Conservation (phyloP, 2,888 invertebrate genomes). For the Mesoligia furuncula region DNA sequence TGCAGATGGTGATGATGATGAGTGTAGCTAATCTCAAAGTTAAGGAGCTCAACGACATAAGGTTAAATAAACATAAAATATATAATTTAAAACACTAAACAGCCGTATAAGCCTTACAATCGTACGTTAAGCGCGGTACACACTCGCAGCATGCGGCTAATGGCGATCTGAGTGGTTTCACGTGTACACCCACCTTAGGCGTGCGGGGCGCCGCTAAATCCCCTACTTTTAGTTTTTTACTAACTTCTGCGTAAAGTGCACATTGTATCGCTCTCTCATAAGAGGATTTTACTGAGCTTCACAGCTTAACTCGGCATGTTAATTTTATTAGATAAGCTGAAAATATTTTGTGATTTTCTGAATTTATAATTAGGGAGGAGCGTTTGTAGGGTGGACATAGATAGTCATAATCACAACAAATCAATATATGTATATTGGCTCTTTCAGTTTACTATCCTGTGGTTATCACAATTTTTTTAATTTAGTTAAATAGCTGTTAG, state of each 20-base stretch:
- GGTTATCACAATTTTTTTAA: too few species aligned
- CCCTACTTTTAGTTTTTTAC: slow-evolving; percentile 85
- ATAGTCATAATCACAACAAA: neutral
- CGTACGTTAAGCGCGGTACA: slow-evolving; percentile 62
- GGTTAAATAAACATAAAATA: neutral
- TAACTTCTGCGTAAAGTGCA: slow-evolving; percentile 73
- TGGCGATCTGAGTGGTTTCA: slow-evolving; percentile 85
- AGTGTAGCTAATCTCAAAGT: neutral
- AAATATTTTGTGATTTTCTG: slow-evolving; percentile 19
- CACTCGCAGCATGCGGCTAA: slow-evolving; percentile 73
- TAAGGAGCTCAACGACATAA: neutral
- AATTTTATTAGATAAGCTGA: slow-evolving; percentile 49
- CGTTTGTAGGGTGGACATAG: neutral
- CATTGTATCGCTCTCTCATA: slow-evolving; percentile 82
- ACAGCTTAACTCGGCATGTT: slow-evolving; percentile 49
- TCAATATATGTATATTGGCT: neutral
- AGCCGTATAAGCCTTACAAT: slow-evolving; percentile 53
- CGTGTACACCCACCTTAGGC: slow-evolving; percentile 83
- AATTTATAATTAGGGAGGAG: neutral
- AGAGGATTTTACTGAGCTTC: slow-evolving; percentile 71
- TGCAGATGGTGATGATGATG: too few species aligned
- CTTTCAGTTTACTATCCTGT: too few species aligned
- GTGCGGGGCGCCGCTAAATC: slow-evolving; percentile 76
- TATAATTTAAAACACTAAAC: slow-evolving; percentile 44
- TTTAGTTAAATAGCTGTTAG: too few species aligned